phyloP scores from a whole-genome alignment of 2,888 invertebrate genomes.

The Eilema depressum region DNA sequence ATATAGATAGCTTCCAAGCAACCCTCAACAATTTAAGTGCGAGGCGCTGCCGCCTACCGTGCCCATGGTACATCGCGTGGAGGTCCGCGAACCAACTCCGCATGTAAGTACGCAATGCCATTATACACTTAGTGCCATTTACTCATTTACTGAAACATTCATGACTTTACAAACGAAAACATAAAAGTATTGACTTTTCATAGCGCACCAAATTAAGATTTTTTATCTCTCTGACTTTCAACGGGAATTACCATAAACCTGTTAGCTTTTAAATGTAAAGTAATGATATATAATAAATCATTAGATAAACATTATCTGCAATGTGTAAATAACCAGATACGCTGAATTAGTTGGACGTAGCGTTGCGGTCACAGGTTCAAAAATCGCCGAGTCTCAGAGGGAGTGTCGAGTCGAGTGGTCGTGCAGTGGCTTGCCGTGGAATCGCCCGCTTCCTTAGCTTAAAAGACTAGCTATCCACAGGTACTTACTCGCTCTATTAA shows the following conservation, averaged over 20 bases:
- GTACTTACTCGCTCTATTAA: constrained; percentile 61
- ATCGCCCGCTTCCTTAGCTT: constrained; percentile 22
- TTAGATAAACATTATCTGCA: not conserved
- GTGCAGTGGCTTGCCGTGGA: constrained; percentile 50
- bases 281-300: too few relatives aligned
- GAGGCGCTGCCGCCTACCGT: too few relatives aligned
- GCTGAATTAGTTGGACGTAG: constrained; percentile 22
- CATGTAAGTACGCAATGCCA: too few relatives aligned
- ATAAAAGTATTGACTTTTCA: not conserved
- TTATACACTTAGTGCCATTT: too few relatives aligned
- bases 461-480: constrained; percentile 36
- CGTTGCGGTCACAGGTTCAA: constrained; percentile 52
- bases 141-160: too few relatives aligned
- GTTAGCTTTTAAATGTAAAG: not conserved
- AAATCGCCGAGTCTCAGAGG: constrained; percentile 60
- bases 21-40: too few relatives aligned
- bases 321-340: constrained; percentile 5
- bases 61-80: too few relatives aligned
- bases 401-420: constrained; percentile 67
- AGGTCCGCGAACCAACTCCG: too few relatives aligned
- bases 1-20: too few relatives aligned
- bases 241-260: not conserved
- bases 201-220: not conserved
- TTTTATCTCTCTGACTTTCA: not conserved
- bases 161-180: too few relatives aligned